A percentile compares a stretch with the other conserved stretches of the same genome.
These are phyloP conservation scores for Gambelia wislizenii DNA, from an alignment of 2,797 vertebrate genomes.

Conservation along the genomic window DNA sequence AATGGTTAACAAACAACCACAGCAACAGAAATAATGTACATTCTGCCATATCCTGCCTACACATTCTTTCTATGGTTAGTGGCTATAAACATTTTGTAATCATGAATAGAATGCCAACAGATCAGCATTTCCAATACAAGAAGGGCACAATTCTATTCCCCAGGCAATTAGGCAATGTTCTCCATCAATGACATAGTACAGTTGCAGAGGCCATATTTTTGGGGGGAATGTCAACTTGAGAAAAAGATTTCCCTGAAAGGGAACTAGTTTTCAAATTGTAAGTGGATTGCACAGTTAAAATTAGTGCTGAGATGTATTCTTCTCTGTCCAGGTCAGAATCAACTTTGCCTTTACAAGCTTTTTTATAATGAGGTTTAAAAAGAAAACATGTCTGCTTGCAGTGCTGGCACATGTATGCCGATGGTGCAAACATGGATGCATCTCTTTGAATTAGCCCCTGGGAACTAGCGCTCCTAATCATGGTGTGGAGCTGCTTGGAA, in stretches of 20 bases:
- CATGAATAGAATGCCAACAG: not conserved
- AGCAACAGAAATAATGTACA: not conserved
- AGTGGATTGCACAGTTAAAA: not conserved
- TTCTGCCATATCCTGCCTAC: not conserved
- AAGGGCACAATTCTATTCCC: not conserved
- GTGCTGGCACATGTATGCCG: too few relatives aligned
- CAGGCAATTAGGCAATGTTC: not conserved
- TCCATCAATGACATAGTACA: not conserved
- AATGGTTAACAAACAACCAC: not conserved
- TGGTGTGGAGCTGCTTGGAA: not conserved
- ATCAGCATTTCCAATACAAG: not conserved
- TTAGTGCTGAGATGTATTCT: too few relatives aligned
- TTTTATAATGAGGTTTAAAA: not conserved
- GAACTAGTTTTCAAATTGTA: not conserved
- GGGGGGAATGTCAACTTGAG: not conserved
- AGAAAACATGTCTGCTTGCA: too few relatives aligned
- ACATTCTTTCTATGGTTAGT: not conserved
- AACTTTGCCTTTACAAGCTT: not conserved
- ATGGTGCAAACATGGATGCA: too few relatives aligned
- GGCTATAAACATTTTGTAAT: not conserved
- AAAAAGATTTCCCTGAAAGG: not conserved
- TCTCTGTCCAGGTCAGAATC: not conserved
- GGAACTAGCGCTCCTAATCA: not conserved
- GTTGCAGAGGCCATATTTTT: not conserved
- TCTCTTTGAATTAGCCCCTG: not conserved